Percentiles rank a stretch among this genome's conserved stretches.
Evolutionary conservation across 1,140 invertebrate genomes (phyloP).

Genomic region (Mesaphorura yosii): DNA sequence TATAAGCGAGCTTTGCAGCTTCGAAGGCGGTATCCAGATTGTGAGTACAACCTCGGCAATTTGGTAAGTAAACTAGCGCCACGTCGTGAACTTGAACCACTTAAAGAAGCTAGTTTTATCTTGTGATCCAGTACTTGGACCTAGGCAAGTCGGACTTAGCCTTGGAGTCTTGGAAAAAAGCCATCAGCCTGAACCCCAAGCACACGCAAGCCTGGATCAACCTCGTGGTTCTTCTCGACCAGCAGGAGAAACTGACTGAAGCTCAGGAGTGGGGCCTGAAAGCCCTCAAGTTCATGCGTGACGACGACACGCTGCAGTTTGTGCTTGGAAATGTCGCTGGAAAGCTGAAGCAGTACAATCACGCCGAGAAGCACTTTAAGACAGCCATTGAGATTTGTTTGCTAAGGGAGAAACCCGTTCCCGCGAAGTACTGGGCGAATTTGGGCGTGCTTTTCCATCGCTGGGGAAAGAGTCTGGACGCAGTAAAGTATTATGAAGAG

Average conservation of each 20-base stretch:
- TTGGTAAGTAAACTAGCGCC: constrained; percentile 50
- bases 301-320: constrained; percentile 65
- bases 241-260: constrained; percentile 55
- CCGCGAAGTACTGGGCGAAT: constrained; percentile 58
- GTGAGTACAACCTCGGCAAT: constrained; percentile 88
- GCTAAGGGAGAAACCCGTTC: constrained; percentile 51
- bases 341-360: constrained; percentile 58
- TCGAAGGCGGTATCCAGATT: constrained; percentile 75
- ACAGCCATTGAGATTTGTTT: constrained; percentile 52
- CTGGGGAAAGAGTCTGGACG: constrained; percentile 66
- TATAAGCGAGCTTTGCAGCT: constrained; percentile 65
- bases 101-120: neutral
- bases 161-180: constrained; percentile 61
- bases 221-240: constrained; percentile 74
- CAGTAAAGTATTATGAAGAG: constrained; percentile 59
- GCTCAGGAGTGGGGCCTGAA: constrained; percentile 55
- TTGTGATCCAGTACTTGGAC: constrained; percentile 48
- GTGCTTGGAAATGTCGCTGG: constrained; percentile 79
- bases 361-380: constrained; percentile 70
- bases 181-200: constrained; percentile 59
- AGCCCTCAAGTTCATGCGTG: constrained; percentile 55
- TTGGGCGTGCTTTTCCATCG: constrained; percentile 86
- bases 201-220: constrained; percentile 85
- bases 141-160: constrained; percentile 47
- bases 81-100: too few species aligned